These are phyloP conservation scores for Cnemophilus loriae DNA, from an alignment of 2,113 vertebrate species.

Conservation along the genomic window DNA sequence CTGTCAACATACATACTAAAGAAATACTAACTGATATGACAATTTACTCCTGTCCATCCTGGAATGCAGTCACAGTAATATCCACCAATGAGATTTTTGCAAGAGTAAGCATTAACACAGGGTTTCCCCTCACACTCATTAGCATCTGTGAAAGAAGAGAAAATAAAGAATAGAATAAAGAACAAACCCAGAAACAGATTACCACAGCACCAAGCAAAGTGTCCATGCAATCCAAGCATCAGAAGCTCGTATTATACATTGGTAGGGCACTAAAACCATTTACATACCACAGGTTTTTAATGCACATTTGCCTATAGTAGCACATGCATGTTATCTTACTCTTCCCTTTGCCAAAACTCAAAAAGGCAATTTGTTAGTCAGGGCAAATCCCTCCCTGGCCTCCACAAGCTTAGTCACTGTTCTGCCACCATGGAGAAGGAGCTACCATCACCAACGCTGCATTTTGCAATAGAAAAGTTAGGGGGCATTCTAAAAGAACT, in stretches of 20 bases:
- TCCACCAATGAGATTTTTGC: slow-evolving; percentile 99
- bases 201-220: slow-evolving; percentile 52
- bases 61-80: slow-evolving; percentile 95
- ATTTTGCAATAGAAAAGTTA: background rate
- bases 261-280: background rate
- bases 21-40: slow-evolving; percentile 96
- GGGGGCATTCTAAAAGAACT: background rate
- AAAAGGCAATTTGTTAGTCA: slow-evolving; percentile 20
- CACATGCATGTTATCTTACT: slow-evolving; percentile 8
- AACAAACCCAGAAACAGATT: slow-evolving; percentile 56
- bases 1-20: slow-evolving; percentile 27
- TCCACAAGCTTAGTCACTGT: background rate
- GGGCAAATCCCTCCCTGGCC: background rate
- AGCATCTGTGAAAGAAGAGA: slow-evolving; percentile 89
- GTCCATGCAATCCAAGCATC: slow-evolving; percentile 47
- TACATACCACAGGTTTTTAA: background rate
- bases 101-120: slow-evolving; percentile 94
- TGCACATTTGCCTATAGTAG: background rate
- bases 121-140: slow-evolving; percentile 92
- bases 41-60: slow-evolving; percentile 94
- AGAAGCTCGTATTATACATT: background rate
- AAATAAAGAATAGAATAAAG: slow-evolving; percentile 73
- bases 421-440: slow-evolving; percentile 26
- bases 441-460: slow-evolving; percentile 37
- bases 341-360: background rate